These are phyloP conservation scores for Sebastes nivosus DNA, from an alignment of 2,797 vertebrate species.

Conservation along the genomic window DNA sequence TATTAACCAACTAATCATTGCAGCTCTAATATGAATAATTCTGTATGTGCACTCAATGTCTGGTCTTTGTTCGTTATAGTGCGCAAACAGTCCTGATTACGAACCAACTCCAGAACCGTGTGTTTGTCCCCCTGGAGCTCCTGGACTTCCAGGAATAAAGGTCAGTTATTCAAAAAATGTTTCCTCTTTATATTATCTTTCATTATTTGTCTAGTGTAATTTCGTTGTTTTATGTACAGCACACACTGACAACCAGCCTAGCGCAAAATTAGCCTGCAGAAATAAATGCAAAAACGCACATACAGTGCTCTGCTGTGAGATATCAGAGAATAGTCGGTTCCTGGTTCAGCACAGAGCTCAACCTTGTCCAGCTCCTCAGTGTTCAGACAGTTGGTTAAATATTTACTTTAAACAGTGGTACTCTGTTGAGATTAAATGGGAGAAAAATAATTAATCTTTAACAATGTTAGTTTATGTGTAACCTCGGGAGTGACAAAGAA, in stretches of 20 bases:
- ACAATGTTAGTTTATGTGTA: slow-evolving; percentile 1
- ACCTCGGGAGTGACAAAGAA: slow-evolving; percentile 19
- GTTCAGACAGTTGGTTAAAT: slow-evolving; percentile 23
- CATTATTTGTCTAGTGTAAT: not conserved
- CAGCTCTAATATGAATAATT: not conserved
- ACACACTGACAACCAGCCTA: not conserved
- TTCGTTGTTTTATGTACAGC: not conserved
- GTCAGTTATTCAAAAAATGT: slow-evolving; percentile 73
- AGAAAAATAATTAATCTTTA: slow-evolving; percentile 16
- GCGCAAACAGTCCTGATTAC: slow-evolving; percentile 89
- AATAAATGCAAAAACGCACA: not conserved
- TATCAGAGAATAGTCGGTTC: not conserved
- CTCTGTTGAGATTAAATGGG: slow-evolving; percentile 7
- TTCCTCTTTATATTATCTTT: not conserved
- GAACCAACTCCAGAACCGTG: slow-evolving; percentile 91
- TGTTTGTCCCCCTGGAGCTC: slow-evolving; percentile 89
- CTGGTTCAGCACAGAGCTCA: not conserved
- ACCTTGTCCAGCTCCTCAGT: not conserved
- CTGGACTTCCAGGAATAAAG: slow-evolving; percentile 89
- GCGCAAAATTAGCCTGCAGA: not conserved
- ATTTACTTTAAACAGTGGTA: slow-evolving; percentile 33
- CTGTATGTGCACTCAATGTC: not conserved
- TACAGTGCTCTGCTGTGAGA: not conserved
- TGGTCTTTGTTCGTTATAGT: slow-evolving; percentile 78
- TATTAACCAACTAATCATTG: not conserved